phyloP scores from a whole-genome alignment of 2,797 vertebrate genomes.

The Enteromius trimaculatus region DNA sequence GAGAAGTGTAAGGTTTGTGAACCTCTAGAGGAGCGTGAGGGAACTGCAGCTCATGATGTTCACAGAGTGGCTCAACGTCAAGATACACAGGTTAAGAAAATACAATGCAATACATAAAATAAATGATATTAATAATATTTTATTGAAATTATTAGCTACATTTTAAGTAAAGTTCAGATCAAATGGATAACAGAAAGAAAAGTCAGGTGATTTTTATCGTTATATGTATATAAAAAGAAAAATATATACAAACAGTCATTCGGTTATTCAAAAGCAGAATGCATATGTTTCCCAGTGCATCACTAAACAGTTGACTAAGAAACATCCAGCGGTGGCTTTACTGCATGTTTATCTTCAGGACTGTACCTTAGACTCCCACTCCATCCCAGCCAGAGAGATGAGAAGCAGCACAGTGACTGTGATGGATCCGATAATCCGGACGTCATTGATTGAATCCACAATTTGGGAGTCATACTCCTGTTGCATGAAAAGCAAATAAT shows the following conservation, averaged over 20 bases:
- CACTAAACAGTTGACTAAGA: neutral
- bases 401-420: conserved; percentile 74
- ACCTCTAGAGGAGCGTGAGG: neutral
- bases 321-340: neutral
- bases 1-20: neutral
- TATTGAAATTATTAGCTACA: neutral
- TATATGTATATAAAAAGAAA: too few species aligned
- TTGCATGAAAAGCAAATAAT: neutral
- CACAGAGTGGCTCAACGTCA: neutral
- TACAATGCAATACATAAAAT: neutral
- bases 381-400: conserved; percentile 77
- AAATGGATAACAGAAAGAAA: neutral
- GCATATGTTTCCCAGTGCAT: neutral
- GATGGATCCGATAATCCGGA: conserved; percentile 74
- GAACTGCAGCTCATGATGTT: neutral
- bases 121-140: too few species aligned
- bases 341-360: neutral
- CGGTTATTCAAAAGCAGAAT: neutral
- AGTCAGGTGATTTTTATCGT: too few species aligned
- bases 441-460: conserved; percentile 71
- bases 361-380: conserved; percentile 80
- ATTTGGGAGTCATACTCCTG: conserved; percentile 73
- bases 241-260: too few species aligned
- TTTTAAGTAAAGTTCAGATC: neutral
- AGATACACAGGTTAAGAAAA: neutral